A percentile compares a stretch with the other conserved stretches of the same genome.
Conservation (phyloP, 2,888 invertebrate species). For the Nezara viridula region DNA sequence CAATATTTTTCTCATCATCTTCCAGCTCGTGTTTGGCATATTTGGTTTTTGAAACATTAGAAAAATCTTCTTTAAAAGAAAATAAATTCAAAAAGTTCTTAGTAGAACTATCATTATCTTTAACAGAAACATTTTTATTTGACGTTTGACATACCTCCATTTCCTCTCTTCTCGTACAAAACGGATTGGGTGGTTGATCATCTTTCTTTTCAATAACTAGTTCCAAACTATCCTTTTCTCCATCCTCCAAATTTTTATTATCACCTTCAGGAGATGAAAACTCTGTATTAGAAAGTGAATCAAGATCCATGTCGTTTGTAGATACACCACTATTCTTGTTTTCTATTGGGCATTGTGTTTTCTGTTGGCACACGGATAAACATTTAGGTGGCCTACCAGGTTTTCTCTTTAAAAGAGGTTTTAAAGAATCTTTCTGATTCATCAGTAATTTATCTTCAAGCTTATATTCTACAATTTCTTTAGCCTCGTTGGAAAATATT, state of each 20-base stretch:
- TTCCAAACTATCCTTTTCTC: neutral
- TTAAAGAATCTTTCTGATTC: neutral
- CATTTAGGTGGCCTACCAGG: neutral
- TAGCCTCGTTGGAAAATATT: neutral
- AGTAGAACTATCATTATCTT: neutral
- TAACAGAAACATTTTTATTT: neutral
- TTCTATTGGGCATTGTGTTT: neutral
- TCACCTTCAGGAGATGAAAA: neutral
- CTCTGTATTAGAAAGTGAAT: neutral
- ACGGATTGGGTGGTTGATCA: neutral
- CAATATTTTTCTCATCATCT: neutral
- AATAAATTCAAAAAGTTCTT: neutral
- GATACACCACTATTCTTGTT: neutral
- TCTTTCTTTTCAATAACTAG: neutral
- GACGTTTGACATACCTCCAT: neutral
- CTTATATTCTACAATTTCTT: neutral
- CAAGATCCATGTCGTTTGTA: neutral
- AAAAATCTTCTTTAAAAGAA: neutral
- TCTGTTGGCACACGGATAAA: neutral
- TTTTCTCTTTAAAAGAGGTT: neutral
- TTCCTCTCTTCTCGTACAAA: neutral
- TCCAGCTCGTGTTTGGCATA: neutral
- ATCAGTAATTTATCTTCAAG: neutral
- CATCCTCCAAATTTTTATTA: neutral
- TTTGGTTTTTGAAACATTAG: neutral